These are phyloP conservation scores for Vultur gryphus DNA, from an alignment of 2,797 vertebrate genomes.

Conservation along the genomic window DNA sequence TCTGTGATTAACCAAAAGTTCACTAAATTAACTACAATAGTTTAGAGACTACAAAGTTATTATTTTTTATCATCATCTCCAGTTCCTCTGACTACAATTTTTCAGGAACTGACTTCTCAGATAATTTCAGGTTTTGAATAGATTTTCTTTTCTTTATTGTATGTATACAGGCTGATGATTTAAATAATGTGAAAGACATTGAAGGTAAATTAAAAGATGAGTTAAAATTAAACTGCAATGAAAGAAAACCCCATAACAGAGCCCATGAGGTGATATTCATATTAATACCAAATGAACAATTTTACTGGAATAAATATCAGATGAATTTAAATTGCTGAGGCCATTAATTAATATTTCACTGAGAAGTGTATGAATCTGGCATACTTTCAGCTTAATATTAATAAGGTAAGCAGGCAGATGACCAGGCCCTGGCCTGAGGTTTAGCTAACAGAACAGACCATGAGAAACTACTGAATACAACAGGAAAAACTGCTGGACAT, in stretches of 20 bases:
- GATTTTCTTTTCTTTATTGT: neutral
- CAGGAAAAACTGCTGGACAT: neutral
- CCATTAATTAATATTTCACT: slow-evolving; percentile 14
- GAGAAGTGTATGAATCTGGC: neutral
- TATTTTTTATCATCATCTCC: neutral
- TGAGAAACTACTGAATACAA: neutral
- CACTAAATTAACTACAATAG: neutral
- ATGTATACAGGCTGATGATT: neutral
- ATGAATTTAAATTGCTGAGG: neutral
- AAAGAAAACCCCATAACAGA: neutral
- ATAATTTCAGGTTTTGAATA: neutral
- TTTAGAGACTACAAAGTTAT: neutral
- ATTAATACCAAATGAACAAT: neutral
- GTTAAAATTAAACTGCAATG: neutral
- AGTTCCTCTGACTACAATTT: neutral
- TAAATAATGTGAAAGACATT: neutral
- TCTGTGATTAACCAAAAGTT: neutral
- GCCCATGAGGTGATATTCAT: neutral
- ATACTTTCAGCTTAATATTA: neutral
- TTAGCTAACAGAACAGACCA: neutral
- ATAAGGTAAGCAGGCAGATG: neutral
- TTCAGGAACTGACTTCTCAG: neutral
- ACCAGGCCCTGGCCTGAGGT: neutral
- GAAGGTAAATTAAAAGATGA: neutral
- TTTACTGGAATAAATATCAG: neutral